Evolutionary conservation across 2,888 invertebrate genomes (phyloP).

Genomic region (Trissolcus brochymenae): DNA sequence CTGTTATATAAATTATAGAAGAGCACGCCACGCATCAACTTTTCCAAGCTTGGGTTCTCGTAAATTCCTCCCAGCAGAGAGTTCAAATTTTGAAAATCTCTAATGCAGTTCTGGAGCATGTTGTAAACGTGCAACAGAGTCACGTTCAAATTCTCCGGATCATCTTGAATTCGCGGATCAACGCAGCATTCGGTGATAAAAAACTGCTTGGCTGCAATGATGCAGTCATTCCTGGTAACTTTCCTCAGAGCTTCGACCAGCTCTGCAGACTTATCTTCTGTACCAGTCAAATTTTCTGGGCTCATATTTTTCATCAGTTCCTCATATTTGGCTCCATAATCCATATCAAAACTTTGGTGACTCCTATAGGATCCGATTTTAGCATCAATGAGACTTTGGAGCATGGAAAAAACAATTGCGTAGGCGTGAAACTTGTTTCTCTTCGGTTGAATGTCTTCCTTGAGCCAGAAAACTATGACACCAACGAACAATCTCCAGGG

Average conservation of each 20-base stretch:
- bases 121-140: conserved; percentile 66
- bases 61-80: conserved; percentile 79
- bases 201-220: conserved; percentile 78
- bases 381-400: conserved; percentile 79
- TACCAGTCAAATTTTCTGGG: too few species aligned
- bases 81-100: too few species aligned
- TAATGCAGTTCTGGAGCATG: too few species aligned
- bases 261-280: not conserved
- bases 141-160: conserved; percentile 81
- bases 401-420: conserved; percentile 79
- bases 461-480: conserved; percentile 80
- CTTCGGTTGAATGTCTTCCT: conserved; percentile 74
- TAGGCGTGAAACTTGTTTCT: conserved; percentile 78
- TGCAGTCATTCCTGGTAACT: conserved; percentile 79
- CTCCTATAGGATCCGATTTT: conserved; percentile 79
- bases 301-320: too few species aligned
- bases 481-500: conserved; percentile 81
- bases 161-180: conserved; percentile 78
- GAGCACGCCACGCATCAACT: conserved; percentile 85
- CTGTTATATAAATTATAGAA: conserved; percentile 84
- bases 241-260: conserved; percentile 57
- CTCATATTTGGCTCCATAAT: not conserved
- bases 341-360: conserved; percentile 60
- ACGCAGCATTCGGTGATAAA: conserved; percentile 80
- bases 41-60: conserved; percentile 78